Base-by-base conservation (phyloP, 2,888 invertebrate species). In the Xanthostigma xanthostigma region DNA sequence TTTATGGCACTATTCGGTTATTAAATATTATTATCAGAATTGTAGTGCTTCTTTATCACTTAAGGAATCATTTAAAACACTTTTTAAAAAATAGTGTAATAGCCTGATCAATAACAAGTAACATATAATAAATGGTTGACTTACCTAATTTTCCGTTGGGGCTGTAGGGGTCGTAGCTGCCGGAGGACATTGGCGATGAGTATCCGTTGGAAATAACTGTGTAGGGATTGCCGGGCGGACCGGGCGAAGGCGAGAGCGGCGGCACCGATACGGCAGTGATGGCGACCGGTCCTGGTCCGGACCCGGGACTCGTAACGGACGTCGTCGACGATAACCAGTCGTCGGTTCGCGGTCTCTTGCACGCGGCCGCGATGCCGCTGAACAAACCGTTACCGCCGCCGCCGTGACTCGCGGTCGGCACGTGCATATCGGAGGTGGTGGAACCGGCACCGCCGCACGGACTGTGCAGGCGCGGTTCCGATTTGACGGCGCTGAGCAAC, bases 131-230 rank as follows among this genome's bases (percentile, higher is more conserved):
- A 17, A 17, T 27, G 3, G 27, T 27, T 5, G n/a, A 75, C 84
- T 81, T 59, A 88, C 89, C 86, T 75, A 85, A 79, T 77, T 88
- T 89, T 62, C 86, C 87, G 68, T 85, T 87, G 55, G 89, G 89
- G 71, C 88, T 89, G 67, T 89, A 89, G 2, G 88, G 87, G 59
- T 89, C 89, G 72, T 89, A 90, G 77, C 88, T 89, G 67, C 87
- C 81, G 13, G 86, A 83, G 47, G 87, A 88, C 73, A 88, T 79
- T 14, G 89, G 88, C 56, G 88, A 88, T 46, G 87, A 83, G 67
- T 88, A 90, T 48, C 89, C 89, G 60, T 86, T 85, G 62, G 77
- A 79, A 55, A 76, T 74, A 50, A 64, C 63, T 36, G 68, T 66
- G 62, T 73, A 77, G 51, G 73, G 66, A 56, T 68, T 65, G 27